Evolutionary conservation across 1,140 invertebrate genomes (phyloP).

Genomic region (Solenopsis fugax): DNA sequence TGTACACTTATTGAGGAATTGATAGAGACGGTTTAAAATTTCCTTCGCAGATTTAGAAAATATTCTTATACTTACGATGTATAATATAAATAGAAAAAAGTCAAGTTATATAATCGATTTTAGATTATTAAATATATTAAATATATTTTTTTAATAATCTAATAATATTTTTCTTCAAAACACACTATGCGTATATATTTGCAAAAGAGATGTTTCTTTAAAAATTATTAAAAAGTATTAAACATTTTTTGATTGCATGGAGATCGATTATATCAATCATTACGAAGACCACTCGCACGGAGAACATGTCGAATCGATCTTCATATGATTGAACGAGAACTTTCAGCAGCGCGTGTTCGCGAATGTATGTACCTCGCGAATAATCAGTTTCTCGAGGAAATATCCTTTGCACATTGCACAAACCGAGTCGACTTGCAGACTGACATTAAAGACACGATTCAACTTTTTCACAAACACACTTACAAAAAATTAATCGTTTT

Average conservation of each 20-base stretch:
- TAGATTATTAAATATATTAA: too few relatives aligned
- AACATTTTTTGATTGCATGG: neutral
- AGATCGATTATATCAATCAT: slow-evolving; percentile 19
- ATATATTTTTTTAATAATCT: neutral
- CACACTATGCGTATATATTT: neutral
- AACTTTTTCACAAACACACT: neutral
- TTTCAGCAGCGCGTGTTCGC: slow-evolving; percentile 10
- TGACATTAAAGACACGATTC: neutral
- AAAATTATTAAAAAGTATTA: too few relatives aligned
- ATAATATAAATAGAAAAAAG: neutral
- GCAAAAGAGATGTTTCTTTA: neutral
- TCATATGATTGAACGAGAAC: neutral
- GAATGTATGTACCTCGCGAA: neutral
- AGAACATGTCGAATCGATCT: slow-evolving; percentile 11
- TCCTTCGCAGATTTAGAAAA: neutral
- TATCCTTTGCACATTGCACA: neutral
- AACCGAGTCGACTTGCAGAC: neutral
- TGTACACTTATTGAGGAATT: neutral
- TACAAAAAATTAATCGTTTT: neutral
- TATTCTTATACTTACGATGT: neutral
- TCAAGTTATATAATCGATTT: too few relatives aligned
- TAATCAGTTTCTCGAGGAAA: neutral
- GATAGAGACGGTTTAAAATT: neutral
- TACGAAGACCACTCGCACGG: neutral
- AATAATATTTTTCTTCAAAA: neutral